Conservation (phyloP, 92 coral and sea anemone species). For the Phenganax marumi region DNA sequence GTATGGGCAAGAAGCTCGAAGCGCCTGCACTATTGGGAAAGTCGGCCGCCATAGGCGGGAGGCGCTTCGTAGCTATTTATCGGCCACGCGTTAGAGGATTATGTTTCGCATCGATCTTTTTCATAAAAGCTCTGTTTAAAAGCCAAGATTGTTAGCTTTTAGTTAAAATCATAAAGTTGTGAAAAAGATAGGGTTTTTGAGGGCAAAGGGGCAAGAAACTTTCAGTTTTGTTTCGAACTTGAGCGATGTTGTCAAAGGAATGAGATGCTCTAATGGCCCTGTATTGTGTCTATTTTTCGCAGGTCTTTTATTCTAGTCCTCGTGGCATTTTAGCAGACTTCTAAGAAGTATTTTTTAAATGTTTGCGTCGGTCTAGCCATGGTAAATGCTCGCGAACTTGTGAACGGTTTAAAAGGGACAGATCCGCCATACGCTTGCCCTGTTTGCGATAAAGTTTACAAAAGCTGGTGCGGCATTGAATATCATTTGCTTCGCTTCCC, state of each 20-base stretch:
- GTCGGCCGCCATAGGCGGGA: slow-evolving; percentile 31
- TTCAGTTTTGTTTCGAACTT: slow-evolving; percentile 19
- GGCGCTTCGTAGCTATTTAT: not conserved
- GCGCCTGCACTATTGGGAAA: not conserved
- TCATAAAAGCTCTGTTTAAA: not conserved
- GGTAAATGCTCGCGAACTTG: slow-evolving; percentile 92
- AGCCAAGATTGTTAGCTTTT: not conserved
- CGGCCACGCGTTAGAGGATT: slow-evolving; percentile 16
- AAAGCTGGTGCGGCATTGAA: slow-evolving; percentile 99
- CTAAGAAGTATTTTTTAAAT: slow-evolving; percentile 27
- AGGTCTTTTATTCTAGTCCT: not conserved
- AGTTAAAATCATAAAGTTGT: not conserved
- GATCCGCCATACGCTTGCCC: slow-evolving; percentile 98
- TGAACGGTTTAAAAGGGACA: slow-evolving; percentile 89
- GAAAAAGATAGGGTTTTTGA: slow-evolving; percentile 8
- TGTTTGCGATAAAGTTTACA: slow-evolving; percentile 97
- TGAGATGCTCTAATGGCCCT: slow-evolving; percentile 22
- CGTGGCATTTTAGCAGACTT: slow-evolving; percentile 5
- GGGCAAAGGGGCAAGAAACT: not conserved
- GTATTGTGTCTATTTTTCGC: slow-evolving; percentile 30
- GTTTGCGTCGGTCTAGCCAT: slow-evolving; percentile 54
- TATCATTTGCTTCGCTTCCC: slow-evolving; percentile 93
- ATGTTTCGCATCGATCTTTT: slow-evolving; percentile 23
- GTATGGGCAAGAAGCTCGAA: slow-evolving; percentile 23
- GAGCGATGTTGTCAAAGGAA: slow-evolving; percentile 28